Evolutionary conservation across 2,888 invertebrate genomes (phyloP).

Genomic region (Drosophila buzzatii): DNA sequence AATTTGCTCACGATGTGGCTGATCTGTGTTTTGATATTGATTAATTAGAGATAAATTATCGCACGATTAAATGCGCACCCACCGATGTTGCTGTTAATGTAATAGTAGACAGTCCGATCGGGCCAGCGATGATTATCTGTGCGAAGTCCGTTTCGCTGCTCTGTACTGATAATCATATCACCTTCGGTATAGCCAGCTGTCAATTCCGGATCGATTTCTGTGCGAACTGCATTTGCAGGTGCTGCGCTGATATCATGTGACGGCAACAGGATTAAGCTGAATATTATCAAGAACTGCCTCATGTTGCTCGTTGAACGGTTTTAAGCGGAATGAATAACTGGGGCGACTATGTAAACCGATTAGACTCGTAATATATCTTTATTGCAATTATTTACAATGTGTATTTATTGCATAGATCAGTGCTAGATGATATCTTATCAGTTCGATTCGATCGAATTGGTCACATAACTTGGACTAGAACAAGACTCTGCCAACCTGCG

Average conservation of each 20-base stretch:
- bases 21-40: conserved; percentile 74
- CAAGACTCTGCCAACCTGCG: not conserved
- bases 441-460: not conserved
- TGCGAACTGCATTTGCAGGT: conserved; percentile 31
- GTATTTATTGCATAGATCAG: not conserved
- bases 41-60: not conserved
- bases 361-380: conserved; percentile 37
- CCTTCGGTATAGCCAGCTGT: conserved; percentile 90
- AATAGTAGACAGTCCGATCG: conserved; percentile 88
- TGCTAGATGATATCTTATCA: conserved; percentile 28
- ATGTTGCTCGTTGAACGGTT: conserved; percentile 25
- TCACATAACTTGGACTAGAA: not conserved
- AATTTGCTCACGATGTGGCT: conserved; percentile 87
- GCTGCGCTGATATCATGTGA: conserved; percentile 2
- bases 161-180: conserved; percentile 88
- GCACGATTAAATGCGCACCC: conserved; percentile 81
- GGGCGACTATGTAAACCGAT: not conserved
- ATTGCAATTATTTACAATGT: conserved; percentile 26
- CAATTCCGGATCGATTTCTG: conserved; percentile 89
- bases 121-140: conserved; percentile 87
- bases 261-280: not conserved
- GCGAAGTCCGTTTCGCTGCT: conserved; percentile 87
- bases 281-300: conserved; percentile 1
- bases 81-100: conserved; percentile 67
- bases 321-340: not conserved